phyloP scores from a whole-genome alignment of 2,797 vertebrate species.

The Paguma larvata region DNA sequence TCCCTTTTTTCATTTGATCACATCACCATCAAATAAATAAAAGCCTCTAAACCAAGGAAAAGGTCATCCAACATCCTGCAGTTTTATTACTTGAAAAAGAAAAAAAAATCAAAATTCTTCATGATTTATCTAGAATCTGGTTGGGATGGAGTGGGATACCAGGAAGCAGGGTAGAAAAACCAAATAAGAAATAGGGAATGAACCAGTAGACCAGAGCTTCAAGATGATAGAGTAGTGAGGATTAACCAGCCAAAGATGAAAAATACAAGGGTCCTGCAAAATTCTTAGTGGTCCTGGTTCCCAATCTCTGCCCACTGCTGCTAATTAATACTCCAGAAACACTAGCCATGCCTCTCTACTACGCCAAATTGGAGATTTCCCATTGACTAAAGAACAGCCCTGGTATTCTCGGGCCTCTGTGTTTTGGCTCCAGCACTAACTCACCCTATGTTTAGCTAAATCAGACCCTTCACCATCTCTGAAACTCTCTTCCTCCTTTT shows the following conservation, averaged over 20 bases:
- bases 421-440: not conserved
- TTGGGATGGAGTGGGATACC: not conserved
- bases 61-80: not conserved
- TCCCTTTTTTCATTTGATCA: not conserved
- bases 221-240: not conserved
- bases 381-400: not conserved
- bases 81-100: not conserved
- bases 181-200: not conserved
- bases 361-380: not conserved
- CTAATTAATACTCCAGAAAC: not conserved
- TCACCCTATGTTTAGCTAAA: not conserved
- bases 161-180: not conserved
- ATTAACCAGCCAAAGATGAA: not conserved
- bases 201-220: not conserved
- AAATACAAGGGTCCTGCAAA: not conserved
- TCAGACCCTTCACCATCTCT: not conserved
- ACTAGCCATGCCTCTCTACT: not conserved
- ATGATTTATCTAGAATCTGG: not conserved
- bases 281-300: not conserved
- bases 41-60: not conserved
- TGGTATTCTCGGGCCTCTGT: not conserved
- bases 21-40: constrained; percentile 5
- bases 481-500: constrained; percentile 9
- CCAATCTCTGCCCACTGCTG: not conserved
- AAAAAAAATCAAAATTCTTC: not conserved